Base-by-base conservation (phyloP, 2,113 vertebrate genomes). In the Natator depressus region DNA sequence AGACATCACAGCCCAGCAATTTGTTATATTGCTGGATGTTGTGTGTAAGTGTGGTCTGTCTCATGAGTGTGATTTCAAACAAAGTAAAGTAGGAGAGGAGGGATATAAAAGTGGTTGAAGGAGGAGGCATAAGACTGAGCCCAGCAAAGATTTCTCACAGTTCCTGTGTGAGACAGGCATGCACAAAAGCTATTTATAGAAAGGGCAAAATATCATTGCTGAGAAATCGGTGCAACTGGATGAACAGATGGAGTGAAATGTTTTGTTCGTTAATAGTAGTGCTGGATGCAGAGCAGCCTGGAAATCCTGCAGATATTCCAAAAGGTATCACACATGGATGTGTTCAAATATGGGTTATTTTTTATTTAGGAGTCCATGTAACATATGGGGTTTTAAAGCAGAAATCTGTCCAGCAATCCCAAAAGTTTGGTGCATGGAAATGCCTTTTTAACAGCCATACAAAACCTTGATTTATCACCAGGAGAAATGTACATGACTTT, bases 231-330 rank as follows among this genome's bases (percentile, higher is more conserved):
- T 84, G 51, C 55, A 92, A 91, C 24, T 51, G 29, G 82, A 92
- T 88, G 55, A 92, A 86, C 14, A 86, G 72, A 80, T n/a, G 49
- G 83, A 47, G 53, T 22, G 14, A 79, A 85, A 69, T 80, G 46
- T 89, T 97, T 94, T 85, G 80, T 85, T 91, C 85, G 55, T 88
- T 47, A 89, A 95, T 53, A 59, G 76, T 83, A 82, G 85, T 4
- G 20, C 20, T 85, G 82, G 91, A 84, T 91, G 29, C n/a, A 83
- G 38, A 93, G 46, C 87, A 92, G 95, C 87, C 93, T 95, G 94
- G 89, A 90, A 95, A 92, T 87, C 46, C 92, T 94, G 90, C 29
- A 85, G 93, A 81, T 78, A 69, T 83, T 96, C 95, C 89, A 93
- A 95, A 80, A 96, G 89, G 16, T 83, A 91, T 85, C 92, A 93